These are phyloP conservation scores for Pseudorhombus dupliciocellatus DNA, from an alignment of 2,113 vertebrate genomes.

Conservation along the genomic window DNA sequence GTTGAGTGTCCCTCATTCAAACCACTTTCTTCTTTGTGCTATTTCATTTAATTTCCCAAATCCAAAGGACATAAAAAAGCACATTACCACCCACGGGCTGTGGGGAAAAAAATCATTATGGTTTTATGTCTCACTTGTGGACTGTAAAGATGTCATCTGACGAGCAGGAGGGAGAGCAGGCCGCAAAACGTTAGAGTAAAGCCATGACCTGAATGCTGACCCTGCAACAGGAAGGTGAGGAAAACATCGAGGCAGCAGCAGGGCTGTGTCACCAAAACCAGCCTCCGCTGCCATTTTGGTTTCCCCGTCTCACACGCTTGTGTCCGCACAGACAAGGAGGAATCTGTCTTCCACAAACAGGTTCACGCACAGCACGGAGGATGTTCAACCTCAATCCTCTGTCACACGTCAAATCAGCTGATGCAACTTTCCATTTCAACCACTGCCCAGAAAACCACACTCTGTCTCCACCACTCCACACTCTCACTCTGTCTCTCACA, in stretches of 20 bases:
- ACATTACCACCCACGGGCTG: too few relatives aligned
- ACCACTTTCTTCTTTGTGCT: too few relatives aligned
- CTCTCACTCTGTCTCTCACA: constrained; percentile 4
- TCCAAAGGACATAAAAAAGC: background rate
- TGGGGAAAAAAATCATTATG: background rate
- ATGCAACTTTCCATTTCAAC: constrained; percentile 13
- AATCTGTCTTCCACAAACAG: too few relatives aligned
- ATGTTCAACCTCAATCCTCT: constrained; percentile 24
- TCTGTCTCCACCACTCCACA: background rate
- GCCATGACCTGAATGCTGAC: background rate
- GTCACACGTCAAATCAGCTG: background rate
- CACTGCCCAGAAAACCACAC: constrained; percentile 1
- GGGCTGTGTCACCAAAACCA: background rate
- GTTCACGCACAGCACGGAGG: background rate
- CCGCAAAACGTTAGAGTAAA: constrained; percentile 8
- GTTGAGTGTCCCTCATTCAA: too few relatives aligned
- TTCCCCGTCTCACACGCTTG: too few relatives aligned
- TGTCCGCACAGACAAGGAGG: too few relatives aligned
- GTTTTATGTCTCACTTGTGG: background rate
- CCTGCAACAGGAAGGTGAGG: background rate
- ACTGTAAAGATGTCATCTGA: background rate
- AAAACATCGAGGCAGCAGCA: background rate
- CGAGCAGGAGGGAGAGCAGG: background rate
- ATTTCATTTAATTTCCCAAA: background rate
- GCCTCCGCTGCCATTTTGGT: background rate